Conservation (phyloP, 53 echinoderm and acorn worm species). For the Apostichopus leukothele region DNA sequence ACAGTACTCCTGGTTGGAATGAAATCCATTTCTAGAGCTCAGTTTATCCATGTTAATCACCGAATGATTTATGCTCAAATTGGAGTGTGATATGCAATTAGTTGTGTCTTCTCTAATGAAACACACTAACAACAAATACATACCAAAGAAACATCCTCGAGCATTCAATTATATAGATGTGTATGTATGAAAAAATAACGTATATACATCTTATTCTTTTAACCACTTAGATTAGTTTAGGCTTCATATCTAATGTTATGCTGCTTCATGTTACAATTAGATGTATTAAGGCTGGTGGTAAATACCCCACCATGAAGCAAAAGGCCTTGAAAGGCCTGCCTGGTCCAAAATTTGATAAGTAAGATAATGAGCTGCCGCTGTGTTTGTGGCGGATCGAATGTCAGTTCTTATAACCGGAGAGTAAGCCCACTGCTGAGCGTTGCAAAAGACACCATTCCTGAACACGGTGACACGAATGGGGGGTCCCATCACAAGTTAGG, state of each 20-base stretch:
- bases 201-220: too few relatives aligned
- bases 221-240: too few relatives aligned
- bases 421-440: conserved; percentile 24
- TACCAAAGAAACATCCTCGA: too few relatives aligned
- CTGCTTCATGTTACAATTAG: not conserved
- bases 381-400: conserved; percentile 39
- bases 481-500: conserved; percentile 5
- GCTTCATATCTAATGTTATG: not conserved
- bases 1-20: too few relatives aligned
- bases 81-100: too few relatives aligned
- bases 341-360: conserved; percentile 44
- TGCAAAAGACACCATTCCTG: conserved; percentile 49
- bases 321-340: conserved; percentile 43
- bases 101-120: too few relatives aligned
- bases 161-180: too few relatives aligned
- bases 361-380: conserved; percentile 40
- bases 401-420: conserved; percentile 6
- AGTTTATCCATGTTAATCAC: too few relatives aligned
- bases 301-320: conserved; percentile 3
- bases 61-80: too few relatives aligned
- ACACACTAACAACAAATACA: too few relatives aligned
- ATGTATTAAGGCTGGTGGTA: not conserved
- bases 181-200: too few relatives aligned
- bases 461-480: conserved; percentile 3
- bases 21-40: too few relatives aligned